These are phyloP conservation scores for Epinotia ramella DNA, from an alignment of 2,888 invertebrate species.

Conservation along the genomic window DNA sequence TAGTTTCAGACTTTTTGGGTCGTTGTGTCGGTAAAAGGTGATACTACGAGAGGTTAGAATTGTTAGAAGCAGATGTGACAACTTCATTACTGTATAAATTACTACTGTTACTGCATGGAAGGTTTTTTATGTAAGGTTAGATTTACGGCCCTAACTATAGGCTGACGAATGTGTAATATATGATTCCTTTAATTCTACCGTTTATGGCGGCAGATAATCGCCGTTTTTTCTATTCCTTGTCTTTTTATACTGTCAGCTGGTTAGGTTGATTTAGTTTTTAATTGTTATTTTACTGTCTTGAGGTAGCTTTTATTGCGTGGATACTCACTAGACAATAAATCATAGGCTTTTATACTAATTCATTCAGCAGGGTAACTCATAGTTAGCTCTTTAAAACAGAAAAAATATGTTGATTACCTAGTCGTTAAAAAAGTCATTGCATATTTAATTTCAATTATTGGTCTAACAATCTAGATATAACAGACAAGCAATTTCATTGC, in stretches of 20 bases:
- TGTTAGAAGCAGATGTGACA: conserved; percentile 79
- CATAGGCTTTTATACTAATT: not conserved
- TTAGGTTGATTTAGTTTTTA: conserved; percentile 28
- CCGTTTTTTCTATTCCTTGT: conserved; percentile 24
- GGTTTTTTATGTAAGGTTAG: conserved; percentile 74
- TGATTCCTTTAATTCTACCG: conserved; percentile 37
- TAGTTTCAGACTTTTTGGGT: conserved; percentile 42
- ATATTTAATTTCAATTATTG: not conserved
- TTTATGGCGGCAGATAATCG: conserved; percentile 38
- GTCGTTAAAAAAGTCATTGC: not conserved
- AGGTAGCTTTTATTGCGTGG: conserved; percentile 10
- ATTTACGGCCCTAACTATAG: conserved; percentile 70
- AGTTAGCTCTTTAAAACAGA: not conserved
- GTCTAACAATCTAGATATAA: not conserved
- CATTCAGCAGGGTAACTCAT: not conserved
- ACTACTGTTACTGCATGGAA: conserved; percentile 83
- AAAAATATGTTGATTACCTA: not conserved
- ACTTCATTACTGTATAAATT: conserved; percentile 80
- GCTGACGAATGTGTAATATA: conserved; percentile 43
- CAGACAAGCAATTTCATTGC: too few relatives aligned
- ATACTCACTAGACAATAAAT: conserved; percentile 15
- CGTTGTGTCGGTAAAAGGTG: conserved; percentile 53
- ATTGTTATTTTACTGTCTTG: conserved; percentile 29
- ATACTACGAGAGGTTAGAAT: conserved; percentile 69
- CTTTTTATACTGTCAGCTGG: conserved; percentile 36